Percentiles rank a stretch among this genome's conserved stretches.
Conservation (phyloP, 2,888 invertebrate genomes). For the Eupithecia exiguata region DNA sequence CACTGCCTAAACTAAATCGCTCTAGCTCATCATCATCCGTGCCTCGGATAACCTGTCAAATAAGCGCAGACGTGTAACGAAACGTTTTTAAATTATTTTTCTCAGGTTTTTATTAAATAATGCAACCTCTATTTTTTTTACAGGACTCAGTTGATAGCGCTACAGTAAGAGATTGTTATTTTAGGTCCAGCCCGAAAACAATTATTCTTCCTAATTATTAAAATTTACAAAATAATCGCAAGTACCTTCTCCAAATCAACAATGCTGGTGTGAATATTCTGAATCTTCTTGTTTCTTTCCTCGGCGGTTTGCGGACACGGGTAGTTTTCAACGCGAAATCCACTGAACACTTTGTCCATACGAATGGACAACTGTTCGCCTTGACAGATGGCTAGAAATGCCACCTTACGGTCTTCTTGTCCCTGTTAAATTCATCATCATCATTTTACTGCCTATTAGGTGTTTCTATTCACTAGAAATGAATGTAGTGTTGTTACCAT, state of each 20-base stretch:
- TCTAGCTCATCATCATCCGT: too few species aligned
- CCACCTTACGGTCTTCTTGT: slow-evolving; percentile 91
- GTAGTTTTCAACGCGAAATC: slow-evolving; percentile 94
- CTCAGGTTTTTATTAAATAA: too few species aligned
- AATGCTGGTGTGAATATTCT: slow-evolving; percentile 89
- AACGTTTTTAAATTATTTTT: too few species aligned
- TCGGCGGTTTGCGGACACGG: slow-evolving; percentile 91
- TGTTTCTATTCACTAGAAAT: too few species aligned
- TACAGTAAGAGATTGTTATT: background rate
- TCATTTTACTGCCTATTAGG: background rate
- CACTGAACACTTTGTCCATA: slow-evolving; percentile 94
- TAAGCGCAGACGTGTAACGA: too few species aligned
- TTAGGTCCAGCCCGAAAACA: background rate
- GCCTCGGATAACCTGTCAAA: too few species aligned
- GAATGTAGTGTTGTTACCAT: background rate
- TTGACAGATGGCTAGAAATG: slow-evolving; percentile 92
- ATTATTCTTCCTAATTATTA: background rate
- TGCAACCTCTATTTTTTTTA: too few species aligned
- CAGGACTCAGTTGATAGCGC: too few species aligned
- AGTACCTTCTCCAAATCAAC: slow-evolving; percentile 89
- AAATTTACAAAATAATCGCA: background rate
- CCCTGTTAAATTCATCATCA: slow-evolving; percentile 81
- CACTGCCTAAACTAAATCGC: too few species aligned
- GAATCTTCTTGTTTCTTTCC: slow-evolving; percentile 90
- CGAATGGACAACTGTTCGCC: slow-evolving; percentile 92